Base-by-base conservation (phyloP, 2,113 vertebrate genomes). In the Limanda limanda region DNA sequence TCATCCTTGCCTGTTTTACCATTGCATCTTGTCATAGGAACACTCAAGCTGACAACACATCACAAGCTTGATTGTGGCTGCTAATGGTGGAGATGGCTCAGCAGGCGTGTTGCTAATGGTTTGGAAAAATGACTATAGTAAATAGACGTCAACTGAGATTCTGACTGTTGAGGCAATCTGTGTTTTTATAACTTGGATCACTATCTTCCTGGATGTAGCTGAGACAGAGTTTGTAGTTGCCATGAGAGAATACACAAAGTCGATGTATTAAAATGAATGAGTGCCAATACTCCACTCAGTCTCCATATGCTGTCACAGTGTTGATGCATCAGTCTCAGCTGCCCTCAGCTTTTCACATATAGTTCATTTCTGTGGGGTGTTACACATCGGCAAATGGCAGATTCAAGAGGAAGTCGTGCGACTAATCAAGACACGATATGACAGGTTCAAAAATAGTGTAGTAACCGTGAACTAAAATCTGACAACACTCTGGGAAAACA, bases 401-500 rank as follows among this genome's bases (percentile, higher is more conserved):
- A 73, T 42, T 51, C 45, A 74, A 56, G 14, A 13, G 5, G 57
- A 5, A 71, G 59, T 66, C 2, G 5, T 25, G 66, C 1, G 60
- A 63, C 21, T 24, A 20, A 56, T 56, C 51, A 24, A 70, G 8
- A 77, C 15, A 31, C 6, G 1, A 65, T 25, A 55, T 42, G 14
- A 37, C 17, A 25, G 54, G 61, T 74, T 68, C 4, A 61, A 54
- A 55, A 76, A 21, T 27, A 56, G 21, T 20, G 23, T 25, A 24
- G n/a, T 51, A 5, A 52, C 15, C 27, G 20, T 65, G 9, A 71
- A 68, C 42, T 5, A 60, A 9, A 71, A 54, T n/a, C n/a, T 6
- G 45, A 54, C 55, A 54, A 79, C 45, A 71, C 54, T 58, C n/a
- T 52, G 25, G 35, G 27, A 67, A 47, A 18, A 67, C 42, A 61